Evolutionary conservation across 2,113 vertebrate genomes (phyloP), one percentile per base, ranked within the genome.

Genomic region (Pelobates fuscus): DNA sequence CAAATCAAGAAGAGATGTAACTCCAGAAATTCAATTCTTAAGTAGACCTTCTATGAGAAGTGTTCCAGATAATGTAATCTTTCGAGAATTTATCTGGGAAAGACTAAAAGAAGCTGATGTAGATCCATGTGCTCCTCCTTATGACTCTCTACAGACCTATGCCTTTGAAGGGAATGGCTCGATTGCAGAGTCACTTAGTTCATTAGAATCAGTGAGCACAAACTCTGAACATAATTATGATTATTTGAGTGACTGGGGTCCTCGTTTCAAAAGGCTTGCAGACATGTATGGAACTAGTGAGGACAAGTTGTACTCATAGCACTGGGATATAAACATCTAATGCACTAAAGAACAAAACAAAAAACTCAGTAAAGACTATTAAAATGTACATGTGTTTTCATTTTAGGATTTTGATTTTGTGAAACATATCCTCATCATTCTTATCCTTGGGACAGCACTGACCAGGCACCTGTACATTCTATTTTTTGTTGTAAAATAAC

Each of bases 141-240:
- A 98, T 0, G 97, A 99, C 75, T 99, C 97, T 18, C 80, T 99
- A 86, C 97, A 99, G 91, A 98, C 95, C 0, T 99, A 98, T 0
- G 95, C 95, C 0, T 99, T 98, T 52, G 97, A 98, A 75, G 97
- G 97, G 1, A 95, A 89, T 0, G 97, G 96, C 74, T 99, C 97
- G 0, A 91, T 97, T 24, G 97, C 96, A 0, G 97, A 96, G 63
- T 98, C 96, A 0, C 94, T 99, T 69, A 98, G 96, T 78, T 98
- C 96, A 1, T 85, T 99, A 80, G 96, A 98, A 84, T 98, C 96
- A 0, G 85, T 95, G 83, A 96, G 94, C 84, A 94, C 95, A 77
- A 96, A 95, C 90, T 98, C 97, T 46, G 96, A 99, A 77, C 97
- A 99, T 89, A 97, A 95, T 86, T 98, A 97, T 0, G 96, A 98